phyloP scores from a whole-genome alignment of 2,888 invertebrate genomes.

The Metacarcinus magister region DNA sequence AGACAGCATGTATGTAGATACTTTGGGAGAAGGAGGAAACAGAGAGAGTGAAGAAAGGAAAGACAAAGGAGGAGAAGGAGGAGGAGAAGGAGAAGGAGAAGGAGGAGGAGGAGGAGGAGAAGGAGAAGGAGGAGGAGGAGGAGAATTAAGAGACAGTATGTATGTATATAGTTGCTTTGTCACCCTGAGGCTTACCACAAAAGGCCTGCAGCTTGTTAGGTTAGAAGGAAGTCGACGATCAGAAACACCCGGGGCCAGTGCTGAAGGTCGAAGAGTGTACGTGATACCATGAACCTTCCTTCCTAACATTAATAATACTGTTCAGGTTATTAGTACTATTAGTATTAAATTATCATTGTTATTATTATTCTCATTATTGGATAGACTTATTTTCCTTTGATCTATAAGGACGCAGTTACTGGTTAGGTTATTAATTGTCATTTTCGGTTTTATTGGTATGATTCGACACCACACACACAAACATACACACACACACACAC shows the following conservation, averaged over 20 bases:
- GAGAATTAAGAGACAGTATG: background rate
- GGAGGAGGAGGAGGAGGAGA: background rate
- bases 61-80: background rate
- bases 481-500: background rate
- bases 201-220: background rate
- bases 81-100: background rate
- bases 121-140: background rate
- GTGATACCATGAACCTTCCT: background rate
- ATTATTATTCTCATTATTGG: background rate
- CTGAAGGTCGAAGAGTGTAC: background rate
- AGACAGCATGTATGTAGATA: background rate
- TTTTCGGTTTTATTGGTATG: background rate
- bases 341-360: conserved; percentile 46
- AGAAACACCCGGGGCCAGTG: background rate
- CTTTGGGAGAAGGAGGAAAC: background rate
- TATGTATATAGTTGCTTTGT: conserved; percentile 11
- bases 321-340: background rate
- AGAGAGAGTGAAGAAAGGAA: too few relatives aligned
- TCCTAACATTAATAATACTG: background rate
- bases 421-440: background rate
- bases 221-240: conserved; percentile 14
- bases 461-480: background rate
- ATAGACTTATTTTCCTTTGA: background rate
- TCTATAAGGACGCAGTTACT: background rate
- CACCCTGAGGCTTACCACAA: background rate